phyloP scores from a whole-genome alignment of 2,113 vertebrate genomes.

The Oophaga pumilio region DNA sequence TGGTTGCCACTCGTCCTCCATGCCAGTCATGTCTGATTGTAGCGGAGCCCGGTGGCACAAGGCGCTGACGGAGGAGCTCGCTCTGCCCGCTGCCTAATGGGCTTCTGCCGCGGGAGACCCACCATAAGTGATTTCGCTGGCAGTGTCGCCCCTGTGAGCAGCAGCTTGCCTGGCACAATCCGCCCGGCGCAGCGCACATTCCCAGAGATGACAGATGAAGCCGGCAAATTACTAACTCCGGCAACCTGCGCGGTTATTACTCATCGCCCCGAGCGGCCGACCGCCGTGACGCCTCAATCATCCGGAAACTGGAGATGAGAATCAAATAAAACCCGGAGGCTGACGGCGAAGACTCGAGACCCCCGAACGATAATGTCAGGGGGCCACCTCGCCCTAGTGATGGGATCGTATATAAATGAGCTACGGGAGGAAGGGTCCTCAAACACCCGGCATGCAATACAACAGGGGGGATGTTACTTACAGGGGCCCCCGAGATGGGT shows the following conservation, averaged over 20 bases:
- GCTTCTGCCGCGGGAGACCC: neutral
- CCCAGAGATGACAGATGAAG: constrained; percentile 23
- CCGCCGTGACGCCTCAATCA: neutral
- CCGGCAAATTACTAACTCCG: constrained; percentile 1
- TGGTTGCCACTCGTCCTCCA: neutral
- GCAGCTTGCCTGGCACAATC: constrained; percentile 35
- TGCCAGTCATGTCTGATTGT: neutral
- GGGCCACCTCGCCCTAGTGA: no score
- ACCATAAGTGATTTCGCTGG: constrained; percentile 34
- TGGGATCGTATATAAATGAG: no score
- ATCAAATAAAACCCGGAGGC: no score
- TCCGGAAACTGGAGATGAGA: neutral
- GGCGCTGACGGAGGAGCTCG: neutral
- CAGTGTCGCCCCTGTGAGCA: neutral
- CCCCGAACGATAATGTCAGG: no score
- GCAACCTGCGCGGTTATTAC: neutral
- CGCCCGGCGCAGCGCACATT: neutral
- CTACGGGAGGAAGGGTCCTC: no score
- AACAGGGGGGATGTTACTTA: no score
- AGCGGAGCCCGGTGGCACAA: neutral
- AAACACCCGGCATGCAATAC: no score
- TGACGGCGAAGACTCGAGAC: no score
- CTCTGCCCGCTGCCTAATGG: neutral
- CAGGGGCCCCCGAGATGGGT: no score
- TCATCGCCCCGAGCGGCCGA: neutral